These are phyloP conservation scores for Osedax fenrisi DNA, from an alignment of 2,888 invertebrate species.

Conservation along the genomic window DNA sequence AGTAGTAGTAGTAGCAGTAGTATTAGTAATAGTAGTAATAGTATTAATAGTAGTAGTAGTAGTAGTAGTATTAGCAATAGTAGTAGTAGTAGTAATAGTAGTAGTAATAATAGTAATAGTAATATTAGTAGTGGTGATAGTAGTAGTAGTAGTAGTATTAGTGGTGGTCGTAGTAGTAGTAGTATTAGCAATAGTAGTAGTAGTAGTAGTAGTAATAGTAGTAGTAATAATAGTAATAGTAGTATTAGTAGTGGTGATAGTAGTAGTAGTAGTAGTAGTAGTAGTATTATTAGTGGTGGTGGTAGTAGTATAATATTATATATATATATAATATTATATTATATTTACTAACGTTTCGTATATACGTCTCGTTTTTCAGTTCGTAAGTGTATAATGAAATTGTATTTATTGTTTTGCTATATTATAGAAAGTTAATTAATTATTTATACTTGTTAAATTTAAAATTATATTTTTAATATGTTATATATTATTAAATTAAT, in stretches of 20 bases:
- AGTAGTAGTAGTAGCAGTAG: not conserved
- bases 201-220: not conserved
- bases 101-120: not conserved
- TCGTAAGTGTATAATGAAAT: too few relatives aligned
- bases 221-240: not conserved
- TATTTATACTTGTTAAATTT: too few relatives aligned
- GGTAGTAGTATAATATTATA: too few relatives aligned
- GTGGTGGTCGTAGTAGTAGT: not conserved
- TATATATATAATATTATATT: too few relatives aligned
- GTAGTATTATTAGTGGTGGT: not conserved
- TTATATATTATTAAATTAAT: too few relatives aligned
- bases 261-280: not conserved
- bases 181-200: not conserved
- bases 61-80: not conserved
- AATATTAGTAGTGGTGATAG: not conserved
- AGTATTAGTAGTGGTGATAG: not conserved
- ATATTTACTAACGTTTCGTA: too few relatives aligned
- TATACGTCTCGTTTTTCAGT: too few relatives aligned
- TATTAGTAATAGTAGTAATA: not conserved
- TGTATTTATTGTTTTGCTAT: too few relatives aligned
- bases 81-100: not conserved
- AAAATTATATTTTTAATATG: too few relatives aligned
- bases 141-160: not conserved
- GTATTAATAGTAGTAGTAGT: not conserved
- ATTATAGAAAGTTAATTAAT: too few relatives aligned